Evolutionary conservation across 2,797 vertebrate species (phyloP).

Genomic region (Tokudaia muenninki): DNA sequence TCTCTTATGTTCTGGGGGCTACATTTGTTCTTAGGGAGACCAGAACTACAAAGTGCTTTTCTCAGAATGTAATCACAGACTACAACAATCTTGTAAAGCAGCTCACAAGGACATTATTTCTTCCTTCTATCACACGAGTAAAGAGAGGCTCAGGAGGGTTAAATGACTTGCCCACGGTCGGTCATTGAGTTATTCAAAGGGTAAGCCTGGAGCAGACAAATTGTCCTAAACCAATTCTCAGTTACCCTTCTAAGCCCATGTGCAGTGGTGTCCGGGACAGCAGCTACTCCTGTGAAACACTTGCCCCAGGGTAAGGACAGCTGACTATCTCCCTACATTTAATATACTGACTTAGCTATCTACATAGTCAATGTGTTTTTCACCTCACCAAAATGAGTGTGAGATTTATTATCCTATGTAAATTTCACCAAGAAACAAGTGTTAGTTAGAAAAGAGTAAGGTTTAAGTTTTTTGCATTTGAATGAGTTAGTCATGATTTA

Average conservation of each 20-base stretch:
- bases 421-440: conserved; percentile 44
- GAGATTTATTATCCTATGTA: not conserved
- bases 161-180: not conserved
- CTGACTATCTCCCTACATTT: not conserved
- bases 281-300: not conserved
- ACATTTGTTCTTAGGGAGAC: conserved; percentile 1
- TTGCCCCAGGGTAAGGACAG: not conserved
- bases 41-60: conserved; percentile 53
- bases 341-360: not conserved
- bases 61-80: not conserved
- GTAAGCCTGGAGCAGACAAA: not conserved
- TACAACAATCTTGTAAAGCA: not conserved
- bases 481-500: not conserved
- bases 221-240: not conserved
- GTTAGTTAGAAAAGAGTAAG: conserved; percentile 3
- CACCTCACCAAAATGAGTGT: not conserved
- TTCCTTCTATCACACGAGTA: conserved; percentile 51
- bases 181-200: not conserved
- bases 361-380: not conserved
- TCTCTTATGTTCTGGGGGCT: not conserved
- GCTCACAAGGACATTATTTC: not conserved
- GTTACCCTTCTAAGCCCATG: not conserved
- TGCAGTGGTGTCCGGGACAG: too few species aligned
- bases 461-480: not conserved
- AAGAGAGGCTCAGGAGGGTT: conserved; percentile 5